These are phyloP conservation scores for Actinia equina DNA, from an alignment of 64 coral and sea anemone species.

Conservation along the genomic window DNA sequence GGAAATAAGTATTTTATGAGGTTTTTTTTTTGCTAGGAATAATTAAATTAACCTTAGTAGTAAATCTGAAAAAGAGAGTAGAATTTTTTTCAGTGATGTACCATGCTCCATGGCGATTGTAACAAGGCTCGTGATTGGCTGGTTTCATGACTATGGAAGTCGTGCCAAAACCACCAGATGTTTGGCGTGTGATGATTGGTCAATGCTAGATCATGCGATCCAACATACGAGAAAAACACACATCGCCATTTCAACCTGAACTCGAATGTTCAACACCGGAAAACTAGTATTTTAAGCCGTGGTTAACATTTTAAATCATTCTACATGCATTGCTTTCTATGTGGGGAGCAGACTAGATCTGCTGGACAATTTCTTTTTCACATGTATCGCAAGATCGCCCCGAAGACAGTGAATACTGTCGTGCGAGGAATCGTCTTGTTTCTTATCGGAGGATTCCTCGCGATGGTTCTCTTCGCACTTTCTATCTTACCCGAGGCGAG, in stretches of 20 bases:
- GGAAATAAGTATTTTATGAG: not conserved
- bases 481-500: constrained; percentile 68
- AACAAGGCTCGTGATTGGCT: constrained; percentile 69
- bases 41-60: not conserved
- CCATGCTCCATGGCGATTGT: not conserved
- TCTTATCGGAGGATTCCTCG: constrained; percentile 77
- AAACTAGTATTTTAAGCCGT: not conserved
- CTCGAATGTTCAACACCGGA: constrained; percentile 45
- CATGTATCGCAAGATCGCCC: constrained; percentile 73
- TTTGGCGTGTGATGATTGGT: constrained; percentile 56
- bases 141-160: constrained; percentile 14
- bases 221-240: constrained; percentile 44
- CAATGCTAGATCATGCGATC: constrained; percentile 56
- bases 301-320: not conserved
- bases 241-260: constrained; percentile 35
- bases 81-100: not conserved
- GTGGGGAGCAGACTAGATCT: constrained; percentile 61
- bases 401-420: constrained; percentile 69
- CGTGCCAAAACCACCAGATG: constrained; percentile 57
- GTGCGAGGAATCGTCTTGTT: constrained; percentile 84
- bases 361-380: constrained; percentile 66
- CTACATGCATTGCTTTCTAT: constrained; percentile 81
- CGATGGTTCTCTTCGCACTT: constrained; percentile 72
- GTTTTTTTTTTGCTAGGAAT: not conserved
- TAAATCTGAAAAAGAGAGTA: not conserved